Evolutionary conservation across 2,797 vertebrate species (phyloP).

Genomic region (Aulostomus chinensis): DNA sequence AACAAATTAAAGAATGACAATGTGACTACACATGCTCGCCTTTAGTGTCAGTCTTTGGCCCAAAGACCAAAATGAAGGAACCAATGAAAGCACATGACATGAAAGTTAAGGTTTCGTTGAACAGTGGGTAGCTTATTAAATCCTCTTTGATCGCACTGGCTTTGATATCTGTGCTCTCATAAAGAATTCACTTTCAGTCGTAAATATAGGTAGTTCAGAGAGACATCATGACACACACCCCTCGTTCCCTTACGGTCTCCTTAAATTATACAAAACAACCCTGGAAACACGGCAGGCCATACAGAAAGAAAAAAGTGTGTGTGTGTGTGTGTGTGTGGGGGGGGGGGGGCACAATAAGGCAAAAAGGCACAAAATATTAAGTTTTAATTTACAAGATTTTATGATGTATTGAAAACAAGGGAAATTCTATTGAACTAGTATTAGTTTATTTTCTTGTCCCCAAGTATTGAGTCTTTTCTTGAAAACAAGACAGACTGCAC

Average conservation of each 20-base stretch:
- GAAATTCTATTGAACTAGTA: too few relatives aligned
- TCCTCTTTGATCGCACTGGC: slow-evolving; percentile 95
- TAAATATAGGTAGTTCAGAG: slow-evolving; percentile 99
- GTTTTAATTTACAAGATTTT: too few relatives aligned
- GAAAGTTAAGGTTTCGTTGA: slow-evolving; percentile 91
- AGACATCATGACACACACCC: slow-evolving; percentile 93
- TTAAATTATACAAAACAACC: slow-evolving; percentile 85
- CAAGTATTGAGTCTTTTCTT: too few relatives aligned
- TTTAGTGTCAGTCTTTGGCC: slow-evolving; percentile 90
- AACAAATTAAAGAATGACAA: slow-evolving; percentile 95
- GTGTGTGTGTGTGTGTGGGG: too few relatives aligned
- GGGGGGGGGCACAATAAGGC: too few relatives aligned
- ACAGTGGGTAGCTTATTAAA: slow-evolving; percentile 99
- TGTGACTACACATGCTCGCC: slow-evolving; percentile 91
- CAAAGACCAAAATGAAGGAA: slow-evolving; percentile 84
- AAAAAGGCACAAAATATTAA: too few relatives aligned
- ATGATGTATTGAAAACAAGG: too few relatives aligned
- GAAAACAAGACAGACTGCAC: too few relatives aligned
- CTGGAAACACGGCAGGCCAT: slow-evolving; percentile 64
- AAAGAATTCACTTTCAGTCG: slow-evolving; percentile 99
- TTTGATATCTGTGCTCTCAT: slow-evolving; percentile 99
- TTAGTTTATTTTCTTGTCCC: too few relatives aligned
- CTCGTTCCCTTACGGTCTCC: slow-evolving; percentile 83
- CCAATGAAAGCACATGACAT: slow-evolving; percentile 88
- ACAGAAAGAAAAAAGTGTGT: too few relatives aligned